Evolutionary conservation across 1,140 invertebrate genomes (phyloP).

Genomic region (Hirudo medicinalis): DNA sequence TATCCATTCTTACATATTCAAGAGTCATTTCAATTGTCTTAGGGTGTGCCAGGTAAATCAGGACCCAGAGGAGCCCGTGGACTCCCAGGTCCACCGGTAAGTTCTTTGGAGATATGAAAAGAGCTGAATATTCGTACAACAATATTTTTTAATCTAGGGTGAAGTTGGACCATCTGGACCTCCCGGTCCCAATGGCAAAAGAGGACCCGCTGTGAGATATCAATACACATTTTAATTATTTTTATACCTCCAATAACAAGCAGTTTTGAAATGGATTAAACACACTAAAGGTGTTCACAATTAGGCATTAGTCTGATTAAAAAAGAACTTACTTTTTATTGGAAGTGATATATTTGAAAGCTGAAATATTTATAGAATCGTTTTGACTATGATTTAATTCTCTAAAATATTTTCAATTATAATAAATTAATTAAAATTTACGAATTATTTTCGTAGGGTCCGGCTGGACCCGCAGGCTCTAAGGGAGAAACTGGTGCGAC

Average conservation of each 20-base stretch:
- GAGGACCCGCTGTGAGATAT: slow-evolving; percentile 10
- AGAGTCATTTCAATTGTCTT: neutral
- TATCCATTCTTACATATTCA: no score
- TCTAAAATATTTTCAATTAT: no score
- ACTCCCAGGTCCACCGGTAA: slow-evolving; percentile 54
- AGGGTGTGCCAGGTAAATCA: slow-evolving; percentile 41
- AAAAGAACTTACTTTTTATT: no score
- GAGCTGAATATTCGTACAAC: neutral
- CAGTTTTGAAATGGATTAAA: no score
- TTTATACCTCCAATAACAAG: no score
- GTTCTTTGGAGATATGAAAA: slow-evolving; percentile 14
- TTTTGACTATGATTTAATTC: no score
- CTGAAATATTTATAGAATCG: no score
- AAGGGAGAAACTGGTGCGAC: slow-evolving; percentile 14
- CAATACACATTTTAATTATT: no score
- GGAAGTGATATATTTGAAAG: no score
- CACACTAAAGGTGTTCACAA: no score
- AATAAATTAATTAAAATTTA: no score
- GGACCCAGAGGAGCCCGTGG: slow-evolving; percentile 63
- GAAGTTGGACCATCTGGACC: slow-evolving; percentile 15
- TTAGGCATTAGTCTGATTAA: no score
- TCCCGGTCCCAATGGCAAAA: slow-evolving; percentile 9
- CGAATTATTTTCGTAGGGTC: slow-evolving; percentile 5
- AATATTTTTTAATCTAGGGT: neutral
- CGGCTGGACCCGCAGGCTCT: slow-evolving; percentile 5